These are phyloP conservation scores for Buceros bicornis DNA, from an alignment of 2,797 vertebrate genomes.

Conservation along the genomic window DNA sequence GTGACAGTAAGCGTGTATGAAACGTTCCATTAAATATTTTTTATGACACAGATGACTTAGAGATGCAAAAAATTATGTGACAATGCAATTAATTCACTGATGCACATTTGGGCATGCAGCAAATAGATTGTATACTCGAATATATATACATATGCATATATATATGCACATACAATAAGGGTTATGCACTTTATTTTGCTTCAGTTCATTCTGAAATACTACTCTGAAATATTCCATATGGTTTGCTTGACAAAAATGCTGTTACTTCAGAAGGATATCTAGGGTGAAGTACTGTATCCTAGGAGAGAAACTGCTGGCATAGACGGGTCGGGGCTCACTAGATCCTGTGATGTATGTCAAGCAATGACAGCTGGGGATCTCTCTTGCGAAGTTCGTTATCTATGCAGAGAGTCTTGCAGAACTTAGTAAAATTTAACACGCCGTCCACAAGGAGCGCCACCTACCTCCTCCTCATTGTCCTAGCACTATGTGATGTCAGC, in stretches of 20 bases:
- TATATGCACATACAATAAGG: not conserved
- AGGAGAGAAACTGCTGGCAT: not conserved
- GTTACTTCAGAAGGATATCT: not conserved
- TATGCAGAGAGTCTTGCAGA: not conserved
- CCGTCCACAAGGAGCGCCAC: not conserved
- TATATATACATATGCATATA: accelerated
- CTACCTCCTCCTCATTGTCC: not conserved
- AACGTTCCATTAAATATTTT: not conserved
- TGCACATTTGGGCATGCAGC: not conserved
- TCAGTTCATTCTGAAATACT: not conserved
- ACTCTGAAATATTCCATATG: not conserved
- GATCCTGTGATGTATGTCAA: not conserved
- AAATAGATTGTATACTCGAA: not conserved
- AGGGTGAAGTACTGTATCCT: not conserved
- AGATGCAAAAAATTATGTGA: not conserved
- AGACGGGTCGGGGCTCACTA: not conserved
- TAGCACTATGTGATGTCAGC: not conserved
- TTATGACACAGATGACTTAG: not conserved
- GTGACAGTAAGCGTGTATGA: not conserved
- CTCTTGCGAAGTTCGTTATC: not conserved
- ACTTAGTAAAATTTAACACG: not conserved
- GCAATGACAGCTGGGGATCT: not conserved
- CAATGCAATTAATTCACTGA: not conserved
- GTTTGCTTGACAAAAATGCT: not conserved
- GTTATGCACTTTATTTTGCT: not conserved